Conservation (phyloP, 2,888 invertebrate species). For the Heteromyza rotundicornis region DNA sequence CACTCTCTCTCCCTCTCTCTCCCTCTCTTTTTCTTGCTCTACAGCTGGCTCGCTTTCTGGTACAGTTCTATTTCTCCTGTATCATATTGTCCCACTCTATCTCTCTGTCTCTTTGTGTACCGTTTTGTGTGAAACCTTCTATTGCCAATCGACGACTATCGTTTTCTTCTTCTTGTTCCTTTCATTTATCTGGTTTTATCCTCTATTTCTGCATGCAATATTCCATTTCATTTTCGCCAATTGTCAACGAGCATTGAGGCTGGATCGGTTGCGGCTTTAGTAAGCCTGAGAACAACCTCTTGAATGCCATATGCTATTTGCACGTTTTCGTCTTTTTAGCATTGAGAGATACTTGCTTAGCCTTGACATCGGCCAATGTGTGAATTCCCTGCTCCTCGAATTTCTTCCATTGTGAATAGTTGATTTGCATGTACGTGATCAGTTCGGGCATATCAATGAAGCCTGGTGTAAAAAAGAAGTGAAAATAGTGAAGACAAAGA, state of each 20-base stretch:
- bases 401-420: conserved; percentile 92
- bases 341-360: conserved; percentile 58
- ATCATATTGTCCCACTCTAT: too few relatives aligned
- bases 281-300: conserved; percentile 57
- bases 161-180: not conserved
- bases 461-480: conserved; percentile 65
- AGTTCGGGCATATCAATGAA: conserved; percentile 94
- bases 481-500: not conserved
- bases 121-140: too few relatives aligned
- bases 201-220: conserved; percentile 29
- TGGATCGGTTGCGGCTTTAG: conserved; percentile 56
- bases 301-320: conserved; percentile 61
- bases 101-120: too few relatives aligned
- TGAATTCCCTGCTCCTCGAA: conserved; percentile 78
- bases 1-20: too few relatives aligned
- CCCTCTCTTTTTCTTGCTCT: too few relatives aligned
- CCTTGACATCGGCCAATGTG: conserved; percentile 73
- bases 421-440: conserved; percentile 80
- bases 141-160: too few relatives aligned
- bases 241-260: conserved; percentile 51
- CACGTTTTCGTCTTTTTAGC: conserved; percentile 49
- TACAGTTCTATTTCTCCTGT: too few relatives aligned
- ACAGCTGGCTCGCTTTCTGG: not conserved
- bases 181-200: not conserved
- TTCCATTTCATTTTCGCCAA: conserved; percentile 53